Percentiles rank a stretch among this genome's conserved stretches.
phyloP scores from a whole-genome alignment of 2,797 vertebrate species.

The Lagocephalus sceleratus region DNA sequence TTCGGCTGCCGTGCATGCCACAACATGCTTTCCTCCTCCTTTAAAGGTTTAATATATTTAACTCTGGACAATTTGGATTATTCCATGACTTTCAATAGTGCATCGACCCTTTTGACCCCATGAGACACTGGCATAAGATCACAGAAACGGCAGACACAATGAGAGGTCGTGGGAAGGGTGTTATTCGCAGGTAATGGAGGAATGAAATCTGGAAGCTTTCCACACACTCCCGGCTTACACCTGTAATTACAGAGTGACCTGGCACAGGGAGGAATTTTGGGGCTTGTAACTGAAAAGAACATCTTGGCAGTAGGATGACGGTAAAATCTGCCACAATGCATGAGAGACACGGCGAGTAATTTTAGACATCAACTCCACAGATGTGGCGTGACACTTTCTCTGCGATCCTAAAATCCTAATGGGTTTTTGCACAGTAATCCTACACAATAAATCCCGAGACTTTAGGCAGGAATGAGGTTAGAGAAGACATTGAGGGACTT shows the following conservation, averaged over 20 bases:
- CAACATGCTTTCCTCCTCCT: not conserved
- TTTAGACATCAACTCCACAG: not conserved
- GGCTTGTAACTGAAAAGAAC: slow-evolving; percentile 14
- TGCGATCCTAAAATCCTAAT: not conserved
- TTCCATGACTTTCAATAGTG: slow-evolving; percentile 2
- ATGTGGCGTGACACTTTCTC: not conserved
- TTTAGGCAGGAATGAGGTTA: not conserved
- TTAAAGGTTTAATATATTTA: not conserved
- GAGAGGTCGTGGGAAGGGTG: slow-evolving; percentile 23
- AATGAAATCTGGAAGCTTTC: slow-evolving; percentile 27
- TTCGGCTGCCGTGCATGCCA: not conserved
- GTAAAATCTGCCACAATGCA: slow-evolving; percentile 4
- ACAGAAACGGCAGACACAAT: slow-evolving; percentile 31
- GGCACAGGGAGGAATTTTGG: slow-evolving; percentile 10
- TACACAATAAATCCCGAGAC: not conserved
- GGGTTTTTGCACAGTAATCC: not conserved
- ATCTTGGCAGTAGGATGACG: slow-evolving; percentile 6
- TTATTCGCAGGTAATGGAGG: slow-evolving; percentile 41
- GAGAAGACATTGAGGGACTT: slow-evolving; percentile 1
- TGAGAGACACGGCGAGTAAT: not conserved
- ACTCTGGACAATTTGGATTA: slow-evolving; percentile 1
- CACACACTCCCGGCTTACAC: slow-evolving; percentile 28
- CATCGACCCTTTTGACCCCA: slow-evolving; percentile 27
- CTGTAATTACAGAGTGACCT: slow-evolving; percentile 47
- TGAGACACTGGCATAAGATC: slow-evolving; percentile 20